phyloP scores from a whole-genome alignment of 2,113 vertebrate species.

The Alaudala cheleensis region DNA sequence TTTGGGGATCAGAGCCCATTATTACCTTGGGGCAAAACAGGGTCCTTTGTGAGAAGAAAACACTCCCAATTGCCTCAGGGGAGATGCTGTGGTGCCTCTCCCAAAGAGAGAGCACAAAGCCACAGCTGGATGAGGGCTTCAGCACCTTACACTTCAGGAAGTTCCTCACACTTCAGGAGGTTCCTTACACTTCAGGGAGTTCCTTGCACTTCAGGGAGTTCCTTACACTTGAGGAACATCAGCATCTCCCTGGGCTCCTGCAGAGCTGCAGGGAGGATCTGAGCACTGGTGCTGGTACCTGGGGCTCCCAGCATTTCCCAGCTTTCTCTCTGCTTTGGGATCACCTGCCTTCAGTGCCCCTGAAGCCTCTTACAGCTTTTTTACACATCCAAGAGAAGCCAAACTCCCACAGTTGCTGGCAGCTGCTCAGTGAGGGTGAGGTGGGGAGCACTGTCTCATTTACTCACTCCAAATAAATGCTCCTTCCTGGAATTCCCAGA shows the following conservation, averaged over 20 bases:
- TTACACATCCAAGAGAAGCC: neutral
- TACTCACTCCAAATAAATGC: neutral
- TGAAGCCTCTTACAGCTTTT: neutral
- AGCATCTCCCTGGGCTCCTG: neutral
- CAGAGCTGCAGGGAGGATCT: neutral
- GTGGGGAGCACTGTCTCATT: accelerated
- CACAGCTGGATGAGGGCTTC: neutral
- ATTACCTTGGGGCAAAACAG: neutral
- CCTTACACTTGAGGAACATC: neutral
- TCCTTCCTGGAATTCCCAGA: neutral
- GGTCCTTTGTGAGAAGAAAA: neutral
- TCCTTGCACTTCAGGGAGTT: too few relatives aligned
- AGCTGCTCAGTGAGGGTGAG: neutral
- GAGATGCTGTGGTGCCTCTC: neutral
- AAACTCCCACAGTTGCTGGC: neutral
- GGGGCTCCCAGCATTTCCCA: neutral
- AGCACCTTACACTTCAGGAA: neutral
- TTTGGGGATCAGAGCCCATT: neutral
- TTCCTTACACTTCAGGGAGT: neutral
- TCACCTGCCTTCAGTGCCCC: neutral
- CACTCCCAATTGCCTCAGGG: too few relatives aligned
- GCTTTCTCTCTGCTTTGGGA: neutral
- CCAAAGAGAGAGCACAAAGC: neutral
- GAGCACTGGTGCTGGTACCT: neutral
- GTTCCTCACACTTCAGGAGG: neutral